Evolutionary conservation across 2,113 vertebrate species (phyloP).

Genomic region (Peromyscus leucopus): DNA sequence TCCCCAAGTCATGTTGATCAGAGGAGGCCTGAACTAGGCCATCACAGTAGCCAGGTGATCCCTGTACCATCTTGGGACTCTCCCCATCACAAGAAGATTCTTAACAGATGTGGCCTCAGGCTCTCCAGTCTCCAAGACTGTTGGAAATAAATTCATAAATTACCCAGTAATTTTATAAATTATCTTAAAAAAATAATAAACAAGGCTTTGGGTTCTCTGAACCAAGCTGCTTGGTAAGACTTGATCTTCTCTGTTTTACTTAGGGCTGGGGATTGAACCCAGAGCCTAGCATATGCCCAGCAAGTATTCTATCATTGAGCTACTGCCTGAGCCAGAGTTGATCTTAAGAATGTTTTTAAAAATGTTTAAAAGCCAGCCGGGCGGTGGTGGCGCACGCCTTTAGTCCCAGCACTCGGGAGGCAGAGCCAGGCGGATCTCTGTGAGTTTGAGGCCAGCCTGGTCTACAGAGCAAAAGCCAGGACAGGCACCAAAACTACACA

Average conservation of each 20-base stretch:
- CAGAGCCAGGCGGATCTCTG: too few species aligned
- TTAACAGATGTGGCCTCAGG: neutral
- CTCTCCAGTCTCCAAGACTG: neutral
- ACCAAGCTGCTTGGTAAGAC: conserved; percentile 13
- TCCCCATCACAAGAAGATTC: neutral
- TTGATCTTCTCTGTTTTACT: neutral
- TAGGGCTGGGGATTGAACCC: neutral
- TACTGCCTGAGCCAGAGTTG: neutral
- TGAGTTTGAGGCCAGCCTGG: too few species aligned
- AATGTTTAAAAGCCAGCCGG: neutral
- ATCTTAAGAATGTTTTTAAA: conserved; percentile 39
- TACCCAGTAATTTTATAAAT: neutral
- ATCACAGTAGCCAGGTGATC: neutral
- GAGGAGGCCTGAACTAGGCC: neutral
- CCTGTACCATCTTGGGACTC: neutral
- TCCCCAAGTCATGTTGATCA: too few species aligned
- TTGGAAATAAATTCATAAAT: neutral
- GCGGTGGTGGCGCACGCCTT: too few species aligned
- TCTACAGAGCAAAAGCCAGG: too few species aligned
- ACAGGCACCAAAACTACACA: too few species aligned
- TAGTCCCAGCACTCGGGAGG: too few species aligned
- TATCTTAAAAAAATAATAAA: neutral
- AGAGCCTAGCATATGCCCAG: neutral
- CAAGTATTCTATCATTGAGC: neutral
- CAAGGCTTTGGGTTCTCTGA: neutral